Evolutionary conservation across 2,797 vertebrate genomes (phyloP), one percentile per base, ranked within the genome.

Genomic region (Hafferia zeledoni): DNA sequence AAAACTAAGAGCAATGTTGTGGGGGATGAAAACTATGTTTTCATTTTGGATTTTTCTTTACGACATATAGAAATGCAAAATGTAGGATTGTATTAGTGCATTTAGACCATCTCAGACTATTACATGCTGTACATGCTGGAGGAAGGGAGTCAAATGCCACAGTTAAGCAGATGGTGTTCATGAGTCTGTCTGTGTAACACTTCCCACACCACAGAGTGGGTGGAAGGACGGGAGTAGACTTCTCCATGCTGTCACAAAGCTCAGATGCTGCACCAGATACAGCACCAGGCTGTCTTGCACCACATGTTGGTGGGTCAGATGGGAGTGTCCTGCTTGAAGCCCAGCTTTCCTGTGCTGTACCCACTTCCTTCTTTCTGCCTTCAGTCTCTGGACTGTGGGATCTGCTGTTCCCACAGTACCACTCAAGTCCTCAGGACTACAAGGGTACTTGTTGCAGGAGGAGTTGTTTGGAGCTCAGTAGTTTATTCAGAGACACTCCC

Each of bases 101-200:
- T 39, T 78, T 72, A n/a, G 80, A 59, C 72, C 75, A 64, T 83
- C 59, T 78, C 72, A 81, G 88, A 76, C 67, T 88, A 39, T 52
- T 83, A 5, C 17, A 31, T 19, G 17, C 71, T 5, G 6, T 81
- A 6, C 19, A 27, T 14, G 20, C 65, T 6, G 6, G 68, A 64
- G 92, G 59, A 49, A 83, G 72, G 79, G 77, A 94, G 92, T 89
- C 92, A 85, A 94, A 81, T 4, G 57, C 59, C 77, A 14, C 60
- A 33, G 79, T 46, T 28, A 61, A 85, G 88, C 94, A 95, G 95
- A 94, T 97, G 95, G 94, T 85, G 67, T 63, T 94, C 84, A 55
- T 93, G 90, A 92, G 71, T 93, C 63, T 94, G 88, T 76, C 86
- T 91, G 78, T 81, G 43, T 81, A 93, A 91, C 80, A 52, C 85